Base-by-base conservation (phyloP, 2,113 vertebrate species). In the Sphyrna mokarran region DNA sequence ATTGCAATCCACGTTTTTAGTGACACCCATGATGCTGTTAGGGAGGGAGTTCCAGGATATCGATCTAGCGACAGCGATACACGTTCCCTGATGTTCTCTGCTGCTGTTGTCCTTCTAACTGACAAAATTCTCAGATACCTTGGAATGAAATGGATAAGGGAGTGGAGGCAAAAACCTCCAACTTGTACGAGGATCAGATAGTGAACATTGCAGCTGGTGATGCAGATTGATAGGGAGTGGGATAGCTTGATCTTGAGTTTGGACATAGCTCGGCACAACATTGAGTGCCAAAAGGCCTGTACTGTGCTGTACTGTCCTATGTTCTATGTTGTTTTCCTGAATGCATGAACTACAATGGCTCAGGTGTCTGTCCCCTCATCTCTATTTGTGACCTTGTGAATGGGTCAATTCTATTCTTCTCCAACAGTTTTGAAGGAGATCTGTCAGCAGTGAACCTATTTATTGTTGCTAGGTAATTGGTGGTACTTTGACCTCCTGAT, bases 401-500 rank as follows among this genome's bases (percentile, higher is more conserved):
- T 90, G 29, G 58, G 58, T 90, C n/a, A 6, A 22, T 66, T 93
- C 93, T 26, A 72, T 54, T 94, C 40, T 72, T 72, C 9, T 5
- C 37, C 91, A 95, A 29, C 1, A 54, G 26, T 95, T 70, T 48
- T 40, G 48, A 33, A 33, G 54, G 43, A 33, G 48, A 72, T 29
- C 11, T 72, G 29, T 54, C 94, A 95, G 40, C 37, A 72, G 11
- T 69, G 61, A 94, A 69, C 66, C 40, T 61, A 37, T 48, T 72
- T 48, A 29, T 43, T 72, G 69, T 54, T 76, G 94, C 26, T 54
- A 40, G 68, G 93, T 43, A 43, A 70, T 40, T 37, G 1, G 61
- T 43, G 69, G 43, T 76, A 95, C 69, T 70, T 72, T 95, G 40
- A 76, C 43, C 94, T 70, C 68, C 23, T 95, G 72, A 76, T 76